Conservation (phyloP, 2,113 vertebrate genomes). For the Stegastes partitus region DNA sequence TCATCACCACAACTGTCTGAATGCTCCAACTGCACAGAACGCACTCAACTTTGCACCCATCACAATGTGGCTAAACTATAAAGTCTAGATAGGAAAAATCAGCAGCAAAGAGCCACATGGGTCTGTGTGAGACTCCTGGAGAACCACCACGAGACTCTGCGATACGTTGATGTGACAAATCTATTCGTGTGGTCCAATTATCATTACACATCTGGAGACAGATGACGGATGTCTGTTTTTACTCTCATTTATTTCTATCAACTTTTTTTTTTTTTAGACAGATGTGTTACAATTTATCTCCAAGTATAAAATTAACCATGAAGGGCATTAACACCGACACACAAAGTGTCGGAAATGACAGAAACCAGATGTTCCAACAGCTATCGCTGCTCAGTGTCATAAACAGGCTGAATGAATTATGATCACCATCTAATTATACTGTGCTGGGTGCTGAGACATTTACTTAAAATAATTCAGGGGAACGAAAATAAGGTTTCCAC, state of each 20-base stretch:
- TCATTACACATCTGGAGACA: conserved; percentile 36
- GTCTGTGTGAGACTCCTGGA: background rate
- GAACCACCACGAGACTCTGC: conserved; percentile 13
- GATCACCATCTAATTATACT: background rate
- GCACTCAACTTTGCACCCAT: conserved; percentile 12
- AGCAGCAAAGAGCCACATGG: background rate
- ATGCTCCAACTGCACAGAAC: conserved; percentile 30
- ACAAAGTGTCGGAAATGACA: conserved; percentile 20
- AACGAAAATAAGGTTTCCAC: conserved; percentile 13
- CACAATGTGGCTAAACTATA: background rate
- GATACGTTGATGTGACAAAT: conserved; percentile 13
- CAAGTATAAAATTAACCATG: conserved; percentile 31
- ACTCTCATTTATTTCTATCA: conserved; percentile 12
- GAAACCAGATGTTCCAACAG: conserved; percentile 24
- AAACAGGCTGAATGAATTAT: conserved; percentile 8
- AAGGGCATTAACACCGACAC: background rate
- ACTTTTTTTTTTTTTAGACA: conserved; percentile 5
- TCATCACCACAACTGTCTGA: conserved; percentile 64
- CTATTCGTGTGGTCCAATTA: conserved; percentile 33
- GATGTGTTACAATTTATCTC: conserved; percentile 28
- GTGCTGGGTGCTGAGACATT: background rate
- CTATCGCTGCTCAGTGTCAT: background rate
- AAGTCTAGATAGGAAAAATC: conserved; percentile 2
- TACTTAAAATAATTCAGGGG: conserved; percentile 19
- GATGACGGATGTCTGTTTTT: conserved; percentile 28